Evolutionary conservation across 92 coral and sea anemone species (phyloP).

Genomic region (Bergia puertoricense): DNA sequence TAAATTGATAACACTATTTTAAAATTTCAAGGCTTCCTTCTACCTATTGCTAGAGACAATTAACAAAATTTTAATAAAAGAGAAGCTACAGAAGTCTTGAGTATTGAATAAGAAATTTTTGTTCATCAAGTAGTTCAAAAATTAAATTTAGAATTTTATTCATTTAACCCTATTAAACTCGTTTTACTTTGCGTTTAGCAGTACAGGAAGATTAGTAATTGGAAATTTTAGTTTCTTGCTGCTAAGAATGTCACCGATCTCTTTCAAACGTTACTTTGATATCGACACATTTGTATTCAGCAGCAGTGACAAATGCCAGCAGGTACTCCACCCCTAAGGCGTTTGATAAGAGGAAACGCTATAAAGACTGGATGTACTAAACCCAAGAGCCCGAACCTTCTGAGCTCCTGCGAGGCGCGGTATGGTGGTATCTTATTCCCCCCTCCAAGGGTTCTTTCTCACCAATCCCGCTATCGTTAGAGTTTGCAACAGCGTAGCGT

Average conservation of each 20-base stretch:
- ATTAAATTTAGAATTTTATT: too few species aligned
- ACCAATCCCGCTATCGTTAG: conserved; percentile 89
- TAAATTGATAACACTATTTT: too few species aligned
- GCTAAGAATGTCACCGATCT: background rate
- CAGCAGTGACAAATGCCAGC: background rate
- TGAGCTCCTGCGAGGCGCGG: conserved; percentile 69
- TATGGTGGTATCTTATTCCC: conserved; percentile 65
- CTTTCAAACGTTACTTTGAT: background rate
- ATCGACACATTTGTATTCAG: background rate
- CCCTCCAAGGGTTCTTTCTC: conserved; percentile 84
- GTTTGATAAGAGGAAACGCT: background rate
- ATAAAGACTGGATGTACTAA: conserved; percentile 41
- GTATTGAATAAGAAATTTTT: too few species aligned
- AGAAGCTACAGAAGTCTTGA: background rate
- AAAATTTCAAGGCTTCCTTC: too few species aligned
- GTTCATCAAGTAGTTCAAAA: background rate
- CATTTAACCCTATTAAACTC: too few species aligned
- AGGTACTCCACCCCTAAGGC: background rate
- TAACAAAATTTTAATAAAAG: too few species aligned
- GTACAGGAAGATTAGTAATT: background rate
- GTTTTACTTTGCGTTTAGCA: too few species aligned
- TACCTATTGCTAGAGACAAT: background rate
- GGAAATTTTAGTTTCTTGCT: background rate
- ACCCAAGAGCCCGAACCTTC: conserved; percentile 99
- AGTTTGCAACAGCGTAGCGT: conserved; percentile 84